Percentiles rank a stretch among this genome's conserved stretches.
Evolutionary conservation across 2,797 vertebrate genomes (phyloP).

Genomic region (Hipposideros larvatus): DNA sequence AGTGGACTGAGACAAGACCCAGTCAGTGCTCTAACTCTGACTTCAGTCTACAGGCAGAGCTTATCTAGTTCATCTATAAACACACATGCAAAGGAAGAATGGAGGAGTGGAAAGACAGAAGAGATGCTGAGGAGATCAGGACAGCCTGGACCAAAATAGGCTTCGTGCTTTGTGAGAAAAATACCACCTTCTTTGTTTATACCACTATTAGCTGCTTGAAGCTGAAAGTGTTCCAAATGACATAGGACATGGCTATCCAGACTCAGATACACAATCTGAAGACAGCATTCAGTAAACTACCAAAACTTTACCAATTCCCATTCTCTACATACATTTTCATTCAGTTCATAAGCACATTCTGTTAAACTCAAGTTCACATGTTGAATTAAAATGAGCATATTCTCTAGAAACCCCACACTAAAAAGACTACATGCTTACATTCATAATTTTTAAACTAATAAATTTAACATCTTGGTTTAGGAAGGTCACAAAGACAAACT

Average conservation of each 20-base stretch:
- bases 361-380: constrained; percentile 33
- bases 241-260: background rate
- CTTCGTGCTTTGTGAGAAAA: background rate
- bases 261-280: background rate
- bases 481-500: constrained; percentile 32
- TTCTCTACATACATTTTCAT: background rate
- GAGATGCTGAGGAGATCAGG: background rate
- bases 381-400: background rate
- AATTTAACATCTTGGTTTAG: background rate
- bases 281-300: background rate
- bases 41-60: background rate
- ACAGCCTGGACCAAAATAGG: background rate
- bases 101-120: background rate
- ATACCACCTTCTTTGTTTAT: background rate
- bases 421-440: background rate
- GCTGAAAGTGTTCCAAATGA: background rate
- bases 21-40: background rate
- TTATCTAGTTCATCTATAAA: background rate
- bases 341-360: background rate
- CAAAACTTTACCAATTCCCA: background rate
- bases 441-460: constrained; percentile 43
- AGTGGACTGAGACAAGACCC: background rate
- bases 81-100: background rate
- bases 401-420: background rate
- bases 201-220: background rate